These are phyloP conservation scores for Rhysida immarginata DNA, from an alignment of 1,140 invertebrate genomes.

Conservation along the genomic window DNA sequence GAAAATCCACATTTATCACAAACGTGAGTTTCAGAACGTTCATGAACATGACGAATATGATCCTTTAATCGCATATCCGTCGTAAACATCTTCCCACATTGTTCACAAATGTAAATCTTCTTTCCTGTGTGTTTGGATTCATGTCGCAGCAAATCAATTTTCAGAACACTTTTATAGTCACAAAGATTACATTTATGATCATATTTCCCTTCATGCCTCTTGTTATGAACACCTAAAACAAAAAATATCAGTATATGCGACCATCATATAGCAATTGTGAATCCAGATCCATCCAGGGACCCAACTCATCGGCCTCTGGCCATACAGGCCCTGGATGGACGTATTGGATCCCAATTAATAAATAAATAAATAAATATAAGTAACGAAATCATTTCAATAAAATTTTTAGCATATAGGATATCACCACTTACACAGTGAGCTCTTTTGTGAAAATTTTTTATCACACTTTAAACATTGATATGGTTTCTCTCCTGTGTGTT, in stretches of 20 bases:
- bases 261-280: not conserved
- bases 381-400: not conserved
- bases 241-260: not conserved
- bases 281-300: too few relatives aligned
- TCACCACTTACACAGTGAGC: constrained; percentile 2
- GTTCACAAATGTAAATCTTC: constrained; percentile 19
- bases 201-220: constrained; percentile 13
- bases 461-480: constrained; percentile 11
- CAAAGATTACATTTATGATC: constrained; percentile 14
- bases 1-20: constrained; percentile 17
- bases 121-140: constrained; percentile 18
- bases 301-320: too few relatives aligned
- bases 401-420: not conserved
- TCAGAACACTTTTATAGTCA: constrained; percentile 12
- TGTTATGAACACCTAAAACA: constrained; percentile 14
- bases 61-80: constrained; percentile 14
- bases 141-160: constrained; percentile 18
- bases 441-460: constrained; percentile 10
- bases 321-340: too few relatives aligned
- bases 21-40: constrained; percentile 11
- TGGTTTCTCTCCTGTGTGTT: constrained; percentile 21
- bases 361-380: not conserved
- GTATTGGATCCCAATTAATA: too few relatives aligned
- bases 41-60: constrained; percentile 15
- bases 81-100: constrained; percentile 22